Percentiles rank a stretch among this genome's conserved stretches.
Evolutionary conservation across 92 coral and sea anemone genomes (phyloP).

Genomic region (Phymanthus crucifer): DNA sequence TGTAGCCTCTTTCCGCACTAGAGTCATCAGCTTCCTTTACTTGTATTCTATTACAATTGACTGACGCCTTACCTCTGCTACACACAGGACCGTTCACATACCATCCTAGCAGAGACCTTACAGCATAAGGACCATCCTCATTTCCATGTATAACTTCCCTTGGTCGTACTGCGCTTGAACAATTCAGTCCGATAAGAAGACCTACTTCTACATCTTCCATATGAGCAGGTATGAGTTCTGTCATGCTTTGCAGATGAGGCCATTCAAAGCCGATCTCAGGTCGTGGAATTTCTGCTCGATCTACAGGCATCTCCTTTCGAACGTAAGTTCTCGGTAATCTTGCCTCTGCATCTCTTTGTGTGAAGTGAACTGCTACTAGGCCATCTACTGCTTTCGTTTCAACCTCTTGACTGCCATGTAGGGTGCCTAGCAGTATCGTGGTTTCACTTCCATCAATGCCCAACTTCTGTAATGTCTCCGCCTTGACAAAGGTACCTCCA

Average conservation of each 20-base stretch:
- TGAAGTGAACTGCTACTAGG: not conserved
- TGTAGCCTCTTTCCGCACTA: not conserved
- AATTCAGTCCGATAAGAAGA: constrained; percentile 38
- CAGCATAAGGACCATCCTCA: not conserved
- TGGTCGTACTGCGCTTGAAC: not conserved
- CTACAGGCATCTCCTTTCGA: too few species aligned
- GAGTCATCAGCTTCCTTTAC: too few species aligned
- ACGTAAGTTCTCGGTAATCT: too few species aligned
- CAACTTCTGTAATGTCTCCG: not conserved
- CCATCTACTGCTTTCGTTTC: not conserved
- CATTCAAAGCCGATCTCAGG: too few species aligned
- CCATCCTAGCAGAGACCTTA: not conserved
- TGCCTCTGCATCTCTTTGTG: too few species aligned
- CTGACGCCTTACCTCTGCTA: too few species aligned
- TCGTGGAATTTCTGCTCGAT: too few species aligned
- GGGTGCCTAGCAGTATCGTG: not conserved
- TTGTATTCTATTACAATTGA: too few species aligned
- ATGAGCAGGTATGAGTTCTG: constrained; percentile 28
- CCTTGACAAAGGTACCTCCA: not conserved
- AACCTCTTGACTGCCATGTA: not conserved
- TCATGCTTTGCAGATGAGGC: constrained; percentile 32
- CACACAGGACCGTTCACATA: not conserved
- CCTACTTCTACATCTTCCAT: constrained; percentile 47
- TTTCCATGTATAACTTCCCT: not conserved
- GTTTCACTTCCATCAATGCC: not conserved